Percentiles rank a stretch among this genome's conserved stretches.
phyloP scores from a whole-genome alignment of 2,113 vertebrate species.

The Saguinus imperator region DNA sequence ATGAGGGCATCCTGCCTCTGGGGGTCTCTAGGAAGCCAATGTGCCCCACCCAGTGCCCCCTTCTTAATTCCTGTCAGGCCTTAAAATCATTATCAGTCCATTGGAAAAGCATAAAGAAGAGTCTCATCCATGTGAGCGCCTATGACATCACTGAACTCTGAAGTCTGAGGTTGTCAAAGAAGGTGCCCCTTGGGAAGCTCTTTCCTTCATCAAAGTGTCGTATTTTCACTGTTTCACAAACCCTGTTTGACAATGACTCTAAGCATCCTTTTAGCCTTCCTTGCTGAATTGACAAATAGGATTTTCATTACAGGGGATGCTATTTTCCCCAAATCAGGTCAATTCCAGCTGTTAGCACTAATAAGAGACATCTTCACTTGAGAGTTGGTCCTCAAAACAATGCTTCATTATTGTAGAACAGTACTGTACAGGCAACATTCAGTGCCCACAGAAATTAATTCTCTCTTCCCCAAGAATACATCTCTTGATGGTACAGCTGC shows the following conservation, averaged over 20 bases:
- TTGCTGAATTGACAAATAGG: not conserved
- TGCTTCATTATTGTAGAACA: not conserved
- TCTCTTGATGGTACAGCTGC: not conserved
- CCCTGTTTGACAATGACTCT: not conserved
- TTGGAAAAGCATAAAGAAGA: not conserved
- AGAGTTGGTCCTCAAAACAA: not conserved
- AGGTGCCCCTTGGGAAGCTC: not conserved
- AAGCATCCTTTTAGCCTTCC: not conserved
- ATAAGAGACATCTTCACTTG: not conserved
- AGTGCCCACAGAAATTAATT: not conserved
- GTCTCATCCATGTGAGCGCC: not conserved
- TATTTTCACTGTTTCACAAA: not conserved
- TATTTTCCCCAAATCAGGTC: not conserved
- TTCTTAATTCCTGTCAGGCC: not conserved
- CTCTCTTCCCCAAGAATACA: not conserved
- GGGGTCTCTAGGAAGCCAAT: not conserved
- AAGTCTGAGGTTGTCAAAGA: not conserved
- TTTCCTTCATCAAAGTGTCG: not conserved
- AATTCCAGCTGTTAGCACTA: not conserved
- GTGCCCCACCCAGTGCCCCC: not conserved
- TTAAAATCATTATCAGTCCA: not conserved
- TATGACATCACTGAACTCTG: not conserved
- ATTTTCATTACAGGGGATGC: not conserved
- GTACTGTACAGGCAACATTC: not conserved
- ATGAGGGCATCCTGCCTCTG: rapidly evolving